phyloP scores from a whole-genome alignment of 1,140 invertebrate species.

The Protaetia brevitarsis region DNA sequence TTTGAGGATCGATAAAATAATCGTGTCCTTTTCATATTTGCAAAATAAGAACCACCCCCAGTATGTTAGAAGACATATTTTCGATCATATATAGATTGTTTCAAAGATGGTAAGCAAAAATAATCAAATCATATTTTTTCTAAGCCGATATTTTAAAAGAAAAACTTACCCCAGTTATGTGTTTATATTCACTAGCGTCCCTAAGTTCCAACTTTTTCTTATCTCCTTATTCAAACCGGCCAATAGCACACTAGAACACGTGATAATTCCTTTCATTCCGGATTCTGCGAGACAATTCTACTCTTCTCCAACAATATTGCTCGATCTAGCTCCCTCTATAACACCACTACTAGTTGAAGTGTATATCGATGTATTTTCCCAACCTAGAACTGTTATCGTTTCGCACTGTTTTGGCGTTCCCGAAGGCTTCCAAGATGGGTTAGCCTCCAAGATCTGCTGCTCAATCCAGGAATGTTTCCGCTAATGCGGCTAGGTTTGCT shows the following conservation, averaged over 20 bases:
- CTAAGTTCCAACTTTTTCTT: constrained; percentile 85
- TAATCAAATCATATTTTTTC: neutral
- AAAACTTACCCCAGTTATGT: constrained; percentile 84
- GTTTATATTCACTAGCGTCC: constrained; percentile 69
- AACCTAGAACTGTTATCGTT: constrained; percentile 98
- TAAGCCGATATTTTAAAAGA: neutral
- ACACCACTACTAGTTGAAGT: constrained; percentile 91
- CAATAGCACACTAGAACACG: constrained; percentile 96
- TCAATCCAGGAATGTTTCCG: constrained; percentile 99
- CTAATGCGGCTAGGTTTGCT: constrained; percentile 98
- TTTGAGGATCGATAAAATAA: no score
- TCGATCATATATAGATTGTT: no score
- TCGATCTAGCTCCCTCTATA: constrained; percentile 98
- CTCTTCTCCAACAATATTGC: constrained; percentile 98
- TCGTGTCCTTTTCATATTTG: no score
- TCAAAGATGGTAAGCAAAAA: no score
- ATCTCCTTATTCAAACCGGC: constrained; percentile 85
- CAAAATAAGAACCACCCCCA: no score
- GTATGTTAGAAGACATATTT: no score
- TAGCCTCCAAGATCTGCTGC: constrained; percentile 93
- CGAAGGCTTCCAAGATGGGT: constrained; percentile 97
- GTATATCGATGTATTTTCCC: constrained; percentile 98
- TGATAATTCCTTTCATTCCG: constrained; percentile 98
- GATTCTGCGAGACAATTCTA: constrained; percentile 90
- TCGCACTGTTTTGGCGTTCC: constrained; percentile 97